phyloP scores from a whole-genome alignment of 2,113 vertebrate genomes.

The Pycnonotus jocosus region DNA sequence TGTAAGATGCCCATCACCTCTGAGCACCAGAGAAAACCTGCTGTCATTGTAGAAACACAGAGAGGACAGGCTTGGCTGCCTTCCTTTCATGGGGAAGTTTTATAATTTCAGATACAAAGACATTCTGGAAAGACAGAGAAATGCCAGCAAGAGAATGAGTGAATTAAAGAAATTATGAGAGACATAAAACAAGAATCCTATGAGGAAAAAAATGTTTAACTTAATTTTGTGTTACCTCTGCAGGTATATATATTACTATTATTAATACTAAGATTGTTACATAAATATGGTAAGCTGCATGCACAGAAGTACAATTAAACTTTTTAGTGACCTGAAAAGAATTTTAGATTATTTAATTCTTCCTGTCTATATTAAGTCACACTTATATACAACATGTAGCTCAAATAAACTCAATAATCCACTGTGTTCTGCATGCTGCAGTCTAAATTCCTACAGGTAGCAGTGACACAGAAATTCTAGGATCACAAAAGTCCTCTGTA shows the following conservation, averaged over 20 bases:
- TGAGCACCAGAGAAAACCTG: neutral
- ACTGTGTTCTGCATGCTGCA: neutral
- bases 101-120: neutral
- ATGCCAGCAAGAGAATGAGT: neutral
- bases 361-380: neutral
- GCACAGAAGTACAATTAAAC: neutral
- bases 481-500: neutral
- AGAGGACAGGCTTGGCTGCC: neutral
- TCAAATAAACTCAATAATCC: neutral
- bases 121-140: neutral
- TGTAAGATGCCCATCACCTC: accelerated
- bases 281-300: neutral
- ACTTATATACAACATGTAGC: neutral
- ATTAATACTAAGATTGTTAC: neutral
- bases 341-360: neutral
- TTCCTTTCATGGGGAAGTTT: accelerated
- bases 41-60: neutral
- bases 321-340: neutral
- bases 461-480: neutral
- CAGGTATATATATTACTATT: neutral
- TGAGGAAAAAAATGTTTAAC: neutral
- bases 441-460: neutral
- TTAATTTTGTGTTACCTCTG: neutral
- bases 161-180: neutral
- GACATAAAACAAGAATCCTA: neutral